A percentile compares a stretch with the other conserved stretches of the same genome.
Conservation (phyloP, 2,797 vertebrate genomes). For the Danio jaintianensis region DNA sequence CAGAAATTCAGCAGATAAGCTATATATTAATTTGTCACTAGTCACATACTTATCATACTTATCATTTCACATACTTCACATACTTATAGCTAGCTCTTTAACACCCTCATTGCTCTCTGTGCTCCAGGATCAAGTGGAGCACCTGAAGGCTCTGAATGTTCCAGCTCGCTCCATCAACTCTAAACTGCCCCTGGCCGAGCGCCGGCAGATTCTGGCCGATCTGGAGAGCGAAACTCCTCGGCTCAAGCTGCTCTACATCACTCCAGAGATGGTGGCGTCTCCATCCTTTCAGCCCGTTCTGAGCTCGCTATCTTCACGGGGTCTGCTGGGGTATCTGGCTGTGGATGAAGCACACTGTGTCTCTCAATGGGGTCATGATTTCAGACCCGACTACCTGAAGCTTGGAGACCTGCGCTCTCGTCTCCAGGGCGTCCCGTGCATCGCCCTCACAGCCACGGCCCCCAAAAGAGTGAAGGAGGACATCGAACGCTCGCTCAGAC, state of each 20-base stretch:
- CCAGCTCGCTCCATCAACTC: slow-evolving; percentile 92
- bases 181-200: slow-evolving; percentile 84
- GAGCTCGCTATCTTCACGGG: slow-evolving; percentile 81
- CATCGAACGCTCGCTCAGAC: slow-evolving; percentile 79
- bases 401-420: slow-evolving; percentile 84
- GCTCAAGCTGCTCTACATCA: slow-evolving; percentile 93
- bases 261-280: slow-evolving; percentile 96
- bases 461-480: slow-evolving; percentile 90
- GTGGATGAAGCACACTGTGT: slow-evolving; percentile 98
- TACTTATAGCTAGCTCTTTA: no score
- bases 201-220: slow-evolving; percentile 84
- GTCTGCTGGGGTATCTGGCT: slow-evolving; percentile 88
- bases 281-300: slow-evolving; percentile 89
- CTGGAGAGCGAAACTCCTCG: slow-evolving; percentile 83
- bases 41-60: no score
- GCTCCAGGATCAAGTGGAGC: slow-evolving; percentile 91
- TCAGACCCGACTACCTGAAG: slow-evolving; percentile 94
- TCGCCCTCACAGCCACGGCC: slow-evolving; percentile 94
- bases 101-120: background rate
- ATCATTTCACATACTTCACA: no score
- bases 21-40: background rate
- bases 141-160: slow-evolving; percentile 86
- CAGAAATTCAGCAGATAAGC: background rate
- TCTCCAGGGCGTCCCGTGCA: slow-evolving; percentile 80
- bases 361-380: slow-evolving; percentile 98